These are phyloP conservation scores for Malurus splendens DNA, from an alignment of 2,797 vertebrate genomes.

Conservation along the genomic window DNA sequence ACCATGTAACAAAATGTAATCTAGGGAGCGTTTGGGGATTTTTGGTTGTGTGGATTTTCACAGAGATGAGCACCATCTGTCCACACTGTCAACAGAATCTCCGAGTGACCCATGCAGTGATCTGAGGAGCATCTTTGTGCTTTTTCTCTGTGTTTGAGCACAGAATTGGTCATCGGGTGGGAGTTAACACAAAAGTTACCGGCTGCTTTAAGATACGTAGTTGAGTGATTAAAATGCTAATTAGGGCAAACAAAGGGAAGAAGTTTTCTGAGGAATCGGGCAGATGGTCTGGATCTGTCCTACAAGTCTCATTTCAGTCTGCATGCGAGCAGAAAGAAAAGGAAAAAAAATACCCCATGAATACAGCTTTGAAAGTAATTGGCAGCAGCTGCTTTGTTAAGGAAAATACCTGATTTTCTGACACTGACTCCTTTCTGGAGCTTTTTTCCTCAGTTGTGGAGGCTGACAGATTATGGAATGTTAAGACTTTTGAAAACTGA, in stretches of 20 bases:
- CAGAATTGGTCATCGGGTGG: neutral
- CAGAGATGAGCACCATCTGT: neutral
- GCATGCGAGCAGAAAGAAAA: neutral
- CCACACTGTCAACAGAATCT: neutral
- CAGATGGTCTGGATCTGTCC: neutral
- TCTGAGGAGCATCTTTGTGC: neutral
- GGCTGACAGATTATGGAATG: neutral
- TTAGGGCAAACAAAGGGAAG: neutral
- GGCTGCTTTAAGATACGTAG: neutral
- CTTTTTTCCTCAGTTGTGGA: neutral
- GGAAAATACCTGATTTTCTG: neutral
- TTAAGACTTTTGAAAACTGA: neutral
- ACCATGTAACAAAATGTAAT: neutral
- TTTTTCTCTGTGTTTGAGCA: neutral
- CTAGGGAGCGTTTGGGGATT: fast-evolving
- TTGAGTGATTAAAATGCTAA: neutral
- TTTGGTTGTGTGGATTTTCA: neutral
- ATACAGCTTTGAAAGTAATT: neutral
- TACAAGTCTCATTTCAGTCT: neutral
- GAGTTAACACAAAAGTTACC: neutral
- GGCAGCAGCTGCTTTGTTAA: neutral
- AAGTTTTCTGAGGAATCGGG: neutral
- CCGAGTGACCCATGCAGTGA: fast-evolving
- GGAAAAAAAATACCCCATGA: neutral
- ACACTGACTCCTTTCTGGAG: neutral